Conservation (phyloP, 2,797 vertebrate genomes). For the Tragopan temminckii region DNA sequence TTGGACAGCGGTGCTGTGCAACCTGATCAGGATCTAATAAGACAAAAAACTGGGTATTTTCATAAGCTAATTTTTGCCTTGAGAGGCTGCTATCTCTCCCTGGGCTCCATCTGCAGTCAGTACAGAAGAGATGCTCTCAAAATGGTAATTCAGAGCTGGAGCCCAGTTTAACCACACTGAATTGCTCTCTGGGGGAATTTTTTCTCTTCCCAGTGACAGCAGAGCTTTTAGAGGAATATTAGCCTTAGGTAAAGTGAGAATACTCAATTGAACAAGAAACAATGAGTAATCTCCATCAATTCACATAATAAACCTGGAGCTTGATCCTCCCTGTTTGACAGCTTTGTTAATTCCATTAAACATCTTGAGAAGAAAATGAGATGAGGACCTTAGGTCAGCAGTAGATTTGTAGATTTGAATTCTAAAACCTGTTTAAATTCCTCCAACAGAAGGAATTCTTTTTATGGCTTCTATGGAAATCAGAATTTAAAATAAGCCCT, state of each 20-base stretch:
- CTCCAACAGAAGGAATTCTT: background rate
- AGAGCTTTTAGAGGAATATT: background rate
- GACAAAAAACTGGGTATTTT: background rate
- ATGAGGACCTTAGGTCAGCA: background rate
- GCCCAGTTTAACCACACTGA: background rate
- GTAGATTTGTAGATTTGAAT: background rate
- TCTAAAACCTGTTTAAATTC: background rate
- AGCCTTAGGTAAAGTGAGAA: background rate
- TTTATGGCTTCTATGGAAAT: background rate
- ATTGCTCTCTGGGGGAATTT: background rate
- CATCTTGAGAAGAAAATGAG: background rate
- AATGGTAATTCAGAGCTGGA: background rate
- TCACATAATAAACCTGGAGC: background rate
- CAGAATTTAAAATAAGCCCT: background rate
- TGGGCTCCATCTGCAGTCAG: background rate
- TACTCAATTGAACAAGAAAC: background rate
- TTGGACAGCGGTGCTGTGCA: background rate
- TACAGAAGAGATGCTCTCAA: background rate
- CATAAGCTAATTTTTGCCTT: background rate
- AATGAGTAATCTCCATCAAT: background rate
- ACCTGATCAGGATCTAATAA: background rate
- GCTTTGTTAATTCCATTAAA: background rate
- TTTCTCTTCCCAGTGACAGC: background rate
- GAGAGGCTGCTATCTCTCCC: background rate
- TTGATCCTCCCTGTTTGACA: background rate